Conservation (phyloP, 2,797 vertebrate genomes). For the Eleutherodactylus coqui region DNA sequence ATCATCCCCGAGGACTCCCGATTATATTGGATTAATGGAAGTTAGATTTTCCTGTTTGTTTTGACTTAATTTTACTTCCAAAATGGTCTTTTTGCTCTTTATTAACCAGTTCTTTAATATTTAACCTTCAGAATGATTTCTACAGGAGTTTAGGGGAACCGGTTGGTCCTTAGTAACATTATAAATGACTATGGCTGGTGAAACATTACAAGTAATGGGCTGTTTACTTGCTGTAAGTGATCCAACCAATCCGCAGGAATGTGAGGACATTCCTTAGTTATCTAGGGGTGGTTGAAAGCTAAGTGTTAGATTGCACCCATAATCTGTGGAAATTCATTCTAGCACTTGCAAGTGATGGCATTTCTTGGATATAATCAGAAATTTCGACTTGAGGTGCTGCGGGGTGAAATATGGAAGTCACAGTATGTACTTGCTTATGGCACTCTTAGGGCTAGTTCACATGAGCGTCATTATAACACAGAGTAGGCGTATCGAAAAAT, state of each 20-base stretch:
- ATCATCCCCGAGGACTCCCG: too few relatives aligned
- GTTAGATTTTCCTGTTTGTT: neutral
- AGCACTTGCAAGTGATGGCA: neutral
- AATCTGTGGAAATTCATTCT: neutral
- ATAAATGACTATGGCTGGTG: neutral
- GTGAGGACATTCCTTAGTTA: neutral
- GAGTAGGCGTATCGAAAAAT: too few relatives aligned
- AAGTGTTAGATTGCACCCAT: neutral
- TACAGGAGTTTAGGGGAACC: neutral
- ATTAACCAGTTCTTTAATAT: slow-evolving; percentile 34
- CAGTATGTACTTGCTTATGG: neutral
- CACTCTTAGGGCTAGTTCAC: too few relatives aligned
- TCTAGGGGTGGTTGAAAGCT: neutral
- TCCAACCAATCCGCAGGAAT: neutral
- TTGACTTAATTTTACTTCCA: neutral
- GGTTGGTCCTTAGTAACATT: neutral
- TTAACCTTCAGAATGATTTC: slow-evolving; percentile 29
- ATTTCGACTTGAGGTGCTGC: neutral
- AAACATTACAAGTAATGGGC: slow-evolving; percentile 5
- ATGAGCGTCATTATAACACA: too few relatives aligned
- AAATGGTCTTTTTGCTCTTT: neutral
- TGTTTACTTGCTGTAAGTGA: neutral
- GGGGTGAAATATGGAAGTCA: neutral
- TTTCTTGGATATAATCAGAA: neutral
- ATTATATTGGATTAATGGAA: neutral